Conservation (phyloP, 2,888 invertebrate genomes). For the Heliconius sara region DNA sequence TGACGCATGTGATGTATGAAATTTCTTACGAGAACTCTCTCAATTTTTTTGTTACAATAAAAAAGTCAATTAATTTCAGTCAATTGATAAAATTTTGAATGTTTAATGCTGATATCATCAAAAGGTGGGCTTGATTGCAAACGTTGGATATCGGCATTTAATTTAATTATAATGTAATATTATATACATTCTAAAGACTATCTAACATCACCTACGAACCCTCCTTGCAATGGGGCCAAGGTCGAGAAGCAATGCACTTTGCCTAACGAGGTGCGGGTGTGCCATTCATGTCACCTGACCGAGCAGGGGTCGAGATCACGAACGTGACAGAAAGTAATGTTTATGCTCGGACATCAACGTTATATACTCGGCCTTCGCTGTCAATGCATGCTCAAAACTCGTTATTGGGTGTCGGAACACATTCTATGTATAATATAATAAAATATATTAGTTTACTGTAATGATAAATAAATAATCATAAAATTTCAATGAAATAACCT, state of each 20-base stretch:
- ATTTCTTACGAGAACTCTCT: too few species aligned
- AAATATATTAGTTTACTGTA: background rate
- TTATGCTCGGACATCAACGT: constrained; percentile 22
- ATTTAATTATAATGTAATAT: constrained; percentile 11
- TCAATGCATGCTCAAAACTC: constrained; percentile 7
- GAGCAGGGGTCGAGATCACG: constrained; percentile 37
- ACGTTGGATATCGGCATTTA: background rate
- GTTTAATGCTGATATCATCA: too few species aligned
- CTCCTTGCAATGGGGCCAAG: constrained; percentile 40
- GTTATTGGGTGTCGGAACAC: background rate
- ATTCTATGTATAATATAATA: background rate
- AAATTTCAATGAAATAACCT: too few species aligned
- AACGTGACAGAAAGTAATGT: constrained; percentile 34
- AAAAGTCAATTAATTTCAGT: too few species aligned
- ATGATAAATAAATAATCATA: too few species aligned
- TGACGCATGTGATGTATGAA: too few species aligned
- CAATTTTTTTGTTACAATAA: too few species aligned
- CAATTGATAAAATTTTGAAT: too few species aligned
- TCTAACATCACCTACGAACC: constrained; percentile 20
- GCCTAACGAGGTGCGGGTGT: constrained; percentile 46
- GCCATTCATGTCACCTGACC: constrained; percentile 44
- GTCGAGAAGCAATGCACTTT: constrained; percentile 46
- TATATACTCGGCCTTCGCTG: background rate
- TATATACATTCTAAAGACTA: constrained; percentile 14
- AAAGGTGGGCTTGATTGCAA: background rate